These are phyloP conservation scores for Anorthoa munda DNA, from an alignment of 2,888 invertebrate genomes.

Conservation along the genomic window DNA sequence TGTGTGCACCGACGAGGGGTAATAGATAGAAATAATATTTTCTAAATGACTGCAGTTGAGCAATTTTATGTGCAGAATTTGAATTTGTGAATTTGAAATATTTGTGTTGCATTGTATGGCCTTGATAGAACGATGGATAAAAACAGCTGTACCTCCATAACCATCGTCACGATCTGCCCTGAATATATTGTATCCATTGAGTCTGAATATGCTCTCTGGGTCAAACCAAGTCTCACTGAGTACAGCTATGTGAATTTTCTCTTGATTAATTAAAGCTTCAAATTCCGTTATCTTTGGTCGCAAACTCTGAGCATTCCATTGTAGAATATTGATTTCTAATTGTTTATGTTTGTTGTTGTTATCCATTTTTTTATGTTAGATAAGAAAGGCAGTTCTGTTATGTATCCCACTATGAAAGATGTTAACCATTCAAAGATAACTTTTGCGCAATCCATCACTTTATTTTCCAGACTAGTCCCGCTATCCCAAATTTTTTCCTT, in stretches of 20 bases:
- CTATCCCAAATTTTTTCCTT: conserved; percentile 1
- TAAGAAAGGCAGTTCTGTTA: conserved; percentile 1
- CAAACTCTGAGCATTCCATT: conserved; percentile 5
- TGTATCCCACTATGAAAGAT: neutral
- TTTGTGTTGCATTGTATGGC: conserved; percentile 1
- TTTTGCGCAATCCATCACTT: neutral
- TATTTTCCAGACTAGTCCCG: neutral
- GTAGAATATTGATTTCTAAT: neutral
- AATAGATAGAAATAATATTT: conserved; percentile 1
- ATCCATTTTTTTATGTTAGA: conserved; percentile 4
- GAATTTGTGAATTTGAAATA: neutral
- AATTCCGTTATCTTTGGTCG: neutral
- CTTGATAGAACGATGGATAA: neutral
- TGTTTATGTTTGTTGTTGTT: neutral
- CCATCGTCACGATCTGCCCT: conserved; percentile 1
- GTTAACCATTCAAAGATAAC: neutral
- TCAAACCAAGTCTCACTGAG: conserved; percentile 1
- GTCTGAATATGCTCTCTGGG: neutral
- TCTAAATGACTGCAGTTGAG: neutral
- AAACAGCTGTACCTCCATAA: conserved; percentile 1
- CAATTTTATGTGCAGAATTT: neutral
- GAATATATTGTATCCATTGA: conserved; percentile 1
- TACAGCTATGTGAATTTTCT: neutral
- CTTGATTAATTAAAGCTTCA: neutral
- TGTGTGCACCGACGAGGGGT: neutral